These are phyloP conservation scores for Cynopterus sphinx DNA, from an alignment of 2,797 vertebrate species.

Conservation along the genomic window DNA sequence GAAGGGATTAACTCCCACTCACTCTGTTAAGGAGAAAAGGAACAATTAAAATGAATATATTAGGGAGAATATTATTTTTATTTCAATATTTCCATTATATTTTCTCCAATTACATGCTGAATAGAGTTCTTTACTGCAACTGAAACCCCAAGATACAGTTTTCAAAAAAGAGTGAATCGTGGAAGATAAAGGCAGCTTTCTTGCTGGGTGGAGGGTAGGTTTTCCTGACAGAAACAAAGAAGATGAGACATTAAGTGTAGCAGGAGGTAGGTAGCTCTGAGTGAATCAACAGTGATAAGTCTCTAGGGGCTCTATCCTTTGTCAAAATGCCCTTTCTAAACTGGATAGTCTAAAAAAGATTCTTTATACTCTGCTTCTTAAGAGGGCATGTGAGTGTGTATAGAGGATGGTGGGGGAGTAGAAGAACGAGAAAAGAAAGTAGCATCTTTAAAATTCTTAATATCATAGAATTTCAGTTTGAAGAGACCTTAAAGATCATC, in stretches of 20 bases:
- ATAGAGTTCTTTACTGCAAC: conserved; percentile 57
- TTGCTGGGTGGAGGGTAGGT: not conserved
- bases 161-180: conserved; percentile 32
- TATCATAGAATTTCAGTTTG: conserved; percentile 5
- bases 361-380: not conserved
- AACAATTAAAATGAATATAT: conserved; percentile 74
- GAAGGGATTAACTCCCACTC: conserved; percentile 68
- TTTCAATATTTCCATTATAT: conserved; percentile 77
- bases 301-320: not conserved
- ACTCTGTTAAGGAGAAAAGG: conserved; percentile 62
- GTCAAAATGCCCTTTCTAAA: conserved; percentile 43
- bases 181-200: conserved; percentile 29
- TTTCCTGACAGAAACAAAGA: conserved; percentile 61
- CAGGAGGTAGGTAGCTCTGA: not conserved
- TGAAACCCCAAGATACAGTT: conserved; percentile 44
- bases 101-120: conserved; percentile 63
- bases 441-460: conserved; percentile 21
- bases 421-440: not conserved
- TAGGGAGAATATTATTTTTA: conserved; percentile 71
- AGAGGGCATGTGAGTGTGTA: not conserved
- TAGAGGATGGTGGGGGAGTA: not conserved
- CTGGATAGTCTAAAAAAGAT: conserved; percentile 31
- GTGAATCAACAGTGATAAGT: conserved; percentile 24
- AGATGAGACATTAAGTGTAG: not conserved
- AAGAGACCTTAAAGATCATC: not conserved